Conservation (phyloP, 2,888 invertebrate genomes). For the Drosophila infuscata region DNA sequence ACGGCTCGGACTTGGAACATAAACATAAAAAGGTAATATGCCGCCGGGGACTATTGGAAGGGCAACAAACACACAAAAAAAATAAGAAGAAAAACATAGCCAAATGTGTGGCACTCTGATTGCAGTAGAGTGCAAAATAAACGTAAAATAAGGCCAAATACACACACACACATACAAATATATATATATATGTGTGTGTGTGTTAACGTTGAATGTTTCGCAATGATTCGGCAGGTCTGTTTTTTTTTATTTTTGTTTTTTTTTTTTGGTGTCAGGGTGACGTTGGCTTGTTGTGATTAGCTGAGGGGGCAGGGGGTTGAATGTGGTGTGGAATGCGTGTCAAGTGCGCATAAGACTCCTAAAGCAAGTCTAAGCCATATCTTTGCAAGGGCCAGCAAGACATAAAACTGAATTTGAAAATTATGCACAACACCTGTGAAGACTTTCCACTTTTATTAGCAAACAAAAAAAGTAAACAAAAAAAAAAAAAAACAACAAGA, state of each 20-base stretch:
- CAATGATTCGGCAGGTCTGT: conserved; percentile 75
- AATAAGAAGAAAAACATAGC: conserved; percentile 8
- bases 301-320: conserved; percentile 16
- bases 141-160: conserved; percentile 34
- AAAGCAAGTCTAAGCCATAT: conserved; percentile 35
- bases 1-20: conserved; percentile 59
- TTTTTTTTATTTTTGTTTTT: conserved; percentile 21
- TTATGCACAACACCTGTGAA: conserved; percentile 57
- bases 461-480: neutral
- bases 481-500: neutral
- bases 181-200: too few relatives aligned
- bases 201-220: conserved; percentile 43
- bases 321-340: conserved; percentile 44
- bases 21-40: conserved; percentile 79
- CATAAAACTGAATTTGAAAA: conserved; percentile 74
- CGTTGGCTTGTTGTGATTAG: conserved; percentile 65
- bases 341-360: conserved; percentile 46
- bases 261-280: conserved; percentile 14
- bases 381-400: conserved; percentile 25
- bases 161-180: neutral
- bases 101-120: conserved; percentile 68
- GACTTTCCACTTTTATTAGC: conserved; percentile 47
- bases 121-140: conserved; percentile 70
- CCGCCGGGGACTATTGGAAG: conserved; percentile 61
- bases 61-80: neutral